These are phyloP conservation scores for Chelonoidis abingdonii DNA, from an alignment of 2,113 vertebrate genomes.

Conservation along the genomic window DNA sequence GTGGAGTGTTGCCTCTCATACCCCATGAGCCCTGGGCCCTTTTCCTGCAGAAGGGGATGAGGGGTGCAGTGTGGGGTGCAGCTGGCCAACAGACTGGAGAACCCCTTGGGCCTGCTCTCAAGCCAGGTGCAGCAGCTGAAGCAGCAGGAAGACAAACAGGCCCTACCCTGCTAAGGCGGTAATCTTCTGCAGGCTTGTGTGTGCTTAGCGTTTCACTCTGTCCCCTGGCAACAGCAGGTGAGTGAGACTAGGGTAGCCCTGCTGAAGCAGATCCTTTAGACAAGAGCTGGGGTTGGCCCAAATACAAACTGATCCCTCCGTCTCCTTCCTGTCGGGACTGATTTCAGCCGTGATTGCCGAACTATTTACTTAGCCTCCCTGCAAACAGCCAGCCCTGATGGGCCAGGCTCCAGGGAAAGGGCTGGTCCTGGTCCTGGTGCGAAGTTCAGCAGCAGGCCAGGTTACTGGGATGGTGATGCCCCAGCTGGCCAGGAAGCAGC, in stretches of 20 bases:
- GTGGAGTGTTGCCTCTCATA: not conserved
- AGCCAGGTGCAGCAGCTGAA: not conserved
- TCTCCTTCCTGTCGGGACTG: not conserved
- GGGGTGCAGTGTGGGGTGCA: not conserved
- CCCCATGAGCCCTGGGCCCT: not conserved
- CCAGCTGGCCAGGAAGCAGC: not conserved
- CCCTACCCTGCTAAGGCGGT: not conserved
- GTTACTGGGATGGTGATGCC: not conserved
- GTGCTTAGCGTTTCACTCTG: not conserved
- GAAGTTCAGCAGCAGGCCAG: not conserved
- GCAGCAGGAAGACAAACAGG: not conserved
- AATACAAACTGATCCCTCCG: not conserved
- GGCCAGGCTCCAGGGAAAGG: not conserved
- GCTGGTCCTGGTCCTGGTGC: not conserved
- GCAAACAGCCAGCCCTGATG: not conserved
- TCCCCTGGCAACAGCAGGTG: accelerated
- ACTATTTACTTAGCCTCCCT: not conserved
- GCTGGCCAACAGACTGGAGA: not conserved
- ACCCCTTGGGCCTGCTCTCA: not conserved
- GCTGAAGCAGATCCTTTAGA: not conserved
- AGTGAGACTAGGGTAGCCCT: not conserved
- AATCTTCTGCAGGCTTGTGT: not conserved
- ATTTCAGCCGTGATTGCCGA: not conserved
- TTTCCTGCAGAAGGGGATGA: not conserved
- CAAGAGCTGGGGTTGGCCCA: not conserved